Percentiles rank a stretch among this genome's conserved stretches.
Evolutionary conservation across 2,888 invertebrate genomes (phyloP).

Genomic region (Drosophila melanosoma): DNA sequence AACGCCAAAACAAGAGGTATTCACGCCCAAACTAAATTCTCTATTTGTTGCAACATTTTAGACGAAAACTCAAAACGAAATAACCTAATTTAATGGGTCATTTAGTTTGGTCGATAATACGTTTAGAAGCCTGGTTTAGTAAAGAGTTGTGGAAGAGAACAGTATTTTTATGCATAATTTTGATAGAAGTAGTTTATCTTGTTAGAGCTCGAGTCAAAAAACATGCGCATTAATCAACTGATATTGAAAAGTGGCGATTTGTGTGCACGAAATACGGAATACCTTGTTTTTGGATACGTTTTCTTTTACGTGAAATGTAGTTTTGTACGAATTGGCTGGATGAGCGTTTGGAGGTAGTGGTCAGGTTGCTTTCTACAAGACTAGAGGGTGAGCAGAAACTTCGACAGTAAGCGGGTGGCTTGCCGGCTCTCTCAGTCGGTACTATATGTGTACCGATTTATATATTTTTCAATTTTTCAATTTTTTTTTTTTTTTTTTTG

Average conservation of each 20-base stretch:
- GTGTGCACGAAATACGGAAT: slow-evolving; percentile 82
- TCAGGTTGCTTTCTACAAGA: slow-evolving; percentile 81
- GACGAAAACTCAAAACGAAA: background rate
- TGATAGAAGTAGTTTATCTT: slow-evolving; percentile 18
- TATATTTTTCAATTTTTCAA: slow-evolving; percentile 19
- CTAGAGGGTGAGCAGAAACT: slow-evolving; percentile 84
- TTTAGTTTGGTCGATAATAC: slow-evolving; percentile 81
- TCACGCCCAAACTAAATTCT: slow-evolving; percentile 82
- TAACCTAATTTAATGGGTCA: slow-evolving; percentile 22
- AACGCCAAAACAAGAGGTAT: slow-evolving; percentile 83
- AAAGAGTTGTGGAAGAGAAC: slow-evolving; percentile 35
- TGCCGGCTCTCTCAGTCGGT: slow-evolving; percentile 82
- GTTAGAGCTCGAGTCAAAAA: slow-evolving; percentile 58
- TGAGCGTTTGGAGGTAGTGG: slow-evolving; percentile 78
- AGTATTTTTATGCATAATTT: slow-evolving; percentile 28
- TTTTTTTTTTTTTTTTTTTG: slow-evolving; percentile 25
- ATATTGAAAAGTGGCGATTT: slow-evolving; percentile 42
- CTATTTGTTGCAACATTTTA: slow-evolving; percentile 30
- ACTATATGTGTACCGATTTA: slow-evolving; percentile 66
- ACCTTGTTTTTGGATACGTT: slow-evolving; percentile 85
- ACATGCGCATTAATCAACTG: slow-evolving; percentile 56
- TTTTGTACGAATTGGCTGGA: slow-evolving; percentile 84
- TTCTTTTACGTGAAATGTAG: slow-evolving; percentile 85
- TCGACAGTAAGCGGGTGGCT: slow-evolving; percentile 85
- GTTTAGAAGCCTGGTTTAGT: slow-evolving; percentile 53